A percentile compares a stretch with the other conserved stretches of the same genome.
phyloP scores from a whole-genome alignment of 2,888 invertebrate species.

The Leptopilina myrica region DNA sequence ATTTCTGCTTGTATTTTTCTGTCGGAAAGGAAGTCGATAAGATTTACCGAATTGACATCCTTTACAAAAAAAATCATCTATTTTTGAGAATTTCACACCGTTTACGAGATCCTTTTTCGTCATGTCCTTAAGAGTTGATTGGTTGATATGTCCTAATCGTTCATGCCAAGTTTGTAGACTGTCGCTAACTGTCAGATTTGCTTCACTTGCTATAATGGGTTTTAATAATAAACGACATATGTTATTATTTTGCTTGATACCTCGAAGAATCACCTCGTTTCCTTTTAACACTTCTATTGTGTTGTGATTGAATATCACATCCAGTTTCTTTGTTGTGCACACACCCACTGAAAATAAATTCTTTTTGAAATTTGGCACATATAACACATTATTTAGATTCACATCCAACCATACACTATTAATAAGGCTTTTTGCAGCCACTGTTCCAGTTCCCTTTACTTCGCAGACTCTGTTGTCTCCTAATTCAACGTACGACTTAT shows the following conservation, averaged over 20 bases:
- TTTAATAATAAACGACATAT: constrained; percentile 56
- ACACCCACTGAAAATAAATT: constrained; percentile 63
- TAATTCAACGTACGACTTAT: constrained; percentile 44
- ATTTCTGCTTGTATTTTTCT: background rate
- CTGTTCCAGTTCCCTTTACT: constrained; percentile 54
- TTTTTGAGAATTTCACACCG: constrained; percentile 39
- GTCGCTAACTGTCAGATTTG: background rate
- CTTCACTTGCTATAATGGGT: constrained; percentile 41
- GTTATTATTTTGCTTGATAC: constrained; percentile 54
- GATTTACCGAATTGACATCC: constrained; percentile 58
- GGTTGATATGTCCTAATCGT: constrained; percentile 50
- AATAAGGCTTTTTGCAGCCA: constrained; percentile 46
- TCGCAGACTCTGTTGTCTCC: constrained; percentile 54
- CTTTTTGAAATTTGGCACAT: constrained; percentile 55
- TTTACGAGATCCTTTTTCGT: constrained; percentile 24
- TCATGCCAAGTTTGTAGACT: constrained; percentile 48
- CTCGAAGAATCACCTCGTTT: constrained; percentile 46
- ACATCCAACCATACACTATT: constrained; percentile 51
- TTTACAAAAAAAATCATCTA: constrained; percentile 55
- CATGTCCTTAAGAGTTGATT: constrained; percentile 36
- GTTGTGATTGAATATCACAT: constrained; percentile 47
- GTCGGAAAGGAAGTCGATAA: constrained; percentile 50
- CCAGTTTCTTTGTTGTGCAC: constrained; percentile 52
- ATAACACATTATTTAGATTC: constrained; percentile 54
- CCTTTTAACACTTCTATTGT: constrained; percentile 44